A percentile compares a stretch with the other conserved stretches of the same genome.
phyloP scores from a whole-genome alignment of 1,140 invertebrate species.

The Lutraria rhynchaena region DNA sequence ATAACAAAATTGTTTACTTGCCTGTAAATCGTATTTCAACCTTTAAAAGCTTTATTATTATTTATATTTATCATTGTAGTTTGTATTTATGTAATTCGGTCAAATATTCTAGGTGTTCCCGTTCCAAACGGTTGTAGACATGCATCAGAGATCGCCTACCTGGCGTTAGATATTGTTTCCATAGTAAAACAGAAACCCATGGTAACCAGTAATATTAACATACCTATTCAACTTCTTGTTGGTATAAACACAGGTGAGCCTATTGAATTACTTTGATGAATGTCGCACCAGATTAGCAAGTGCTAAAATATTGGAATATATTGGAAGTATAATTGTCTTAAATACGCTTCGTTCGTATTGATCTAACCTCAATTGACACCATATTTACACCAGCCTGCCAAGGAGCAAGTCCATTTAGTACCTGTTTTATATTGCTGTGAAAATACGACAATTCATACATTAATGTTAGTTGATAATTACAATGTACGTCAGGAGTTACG shows the following conservation, averaged over 20 bases:
- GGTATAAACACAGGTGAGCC: constrained; percentile 31
- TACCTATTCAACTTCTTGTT: constrained; percentile 25
- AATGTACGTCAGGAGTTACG: too few relatives aligned
- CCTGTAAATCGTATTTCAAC: too few relatives aligned
- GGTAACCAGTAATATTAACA: neutral
- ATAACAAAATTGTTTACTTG: too few relatives aligned
- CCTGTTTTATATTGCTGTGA: neutral
- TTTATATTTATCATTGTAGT: too few relatives aligned
- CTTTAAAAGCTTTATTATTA: too few relatives aligned
- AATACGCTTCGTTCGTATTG: neutral
- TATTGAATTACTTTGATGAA: neutral
- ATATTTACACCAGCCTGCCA: neutral
- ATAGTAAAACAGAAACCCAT: neutral
- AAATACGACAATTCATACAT: neutral
- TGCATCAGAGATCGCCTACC: constrained; percentile 34
- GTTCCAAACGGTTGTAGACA: constrained; percentile 25
- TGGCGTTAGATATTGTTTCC: constrained; percentile 31
- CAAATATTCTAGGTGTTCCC: constrained; percentile 31
- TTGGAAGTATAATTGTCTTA: neutral
- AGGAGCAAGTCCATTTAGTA: neutral
- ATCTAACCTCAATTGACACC: neutral
- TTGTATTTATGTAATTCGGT: too few relatives aligned
- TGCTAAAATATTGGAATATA: neutral
- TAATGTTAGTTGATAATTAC: too few relatives aligned
- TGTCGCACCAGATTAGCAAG: neutral